Conservation (phyloP, 2,888 invertebrate genomes). For the Cylindroiulus punctatus region DNA sequence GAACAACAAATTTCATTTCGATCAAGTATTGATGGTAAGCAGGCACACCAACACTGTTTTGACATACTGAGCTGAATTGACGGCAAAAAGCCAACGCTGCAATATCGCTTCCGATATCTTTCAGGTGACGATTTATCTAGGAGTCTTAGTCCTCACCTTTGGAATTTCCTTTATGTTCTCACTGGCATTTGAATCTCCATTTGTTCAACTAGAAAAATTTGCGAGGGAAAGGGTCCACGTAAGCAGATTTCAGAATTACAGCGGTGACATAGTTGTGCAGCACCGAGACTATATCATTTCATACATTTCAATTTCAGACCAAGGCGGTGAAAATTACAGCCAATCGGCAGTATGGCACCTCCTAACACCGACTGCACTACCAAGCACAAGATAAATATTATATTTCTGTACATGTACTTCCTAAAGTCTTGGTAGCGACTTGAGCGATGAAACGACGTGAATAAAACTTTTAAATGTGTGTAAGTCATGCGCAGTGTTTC, state of each 20-base stretch:
- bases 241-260: not conserved
- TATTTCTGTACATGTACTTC: slow-evolving; percentile 6
- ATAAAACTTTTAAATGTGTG: not conserved
- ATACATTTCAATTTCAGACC: not conserved
- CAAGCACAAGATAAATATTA: not conserved
- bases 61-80: not conserved
- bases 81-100: not conserved
- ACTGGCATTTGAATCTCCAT: slow-evolving; percentile 45
- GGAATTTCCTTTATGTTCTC: slow-evolving; percentile 46
- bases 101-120: not conserved
- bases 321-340: not conserved
- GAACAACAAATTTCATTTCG: slow-evolving; percentile 37
- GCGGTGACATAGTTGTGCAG: no score
- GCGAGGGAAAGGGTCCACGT: not conserved
- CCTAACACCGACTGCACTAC: not conserved
- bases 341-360: not conserved
- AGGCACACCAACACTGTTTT: not conserved
- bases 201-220: slow-evolving; percentile 47
- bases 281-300: no score
- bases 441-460: not conserved
- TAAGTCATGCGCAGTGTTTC: not conserved
- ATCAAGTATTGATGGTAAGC: slow-evolving; percentile 46
- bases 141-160: slow-evolving; percentile 9
- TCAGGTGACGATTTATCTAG: slow-evolving; percentile 45
- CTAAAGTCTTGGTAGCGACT: not conserved